phyloP scores from a whole-genome alignment of 2,797 vertebrate species.

The Cossypha dichroa region DNA sequence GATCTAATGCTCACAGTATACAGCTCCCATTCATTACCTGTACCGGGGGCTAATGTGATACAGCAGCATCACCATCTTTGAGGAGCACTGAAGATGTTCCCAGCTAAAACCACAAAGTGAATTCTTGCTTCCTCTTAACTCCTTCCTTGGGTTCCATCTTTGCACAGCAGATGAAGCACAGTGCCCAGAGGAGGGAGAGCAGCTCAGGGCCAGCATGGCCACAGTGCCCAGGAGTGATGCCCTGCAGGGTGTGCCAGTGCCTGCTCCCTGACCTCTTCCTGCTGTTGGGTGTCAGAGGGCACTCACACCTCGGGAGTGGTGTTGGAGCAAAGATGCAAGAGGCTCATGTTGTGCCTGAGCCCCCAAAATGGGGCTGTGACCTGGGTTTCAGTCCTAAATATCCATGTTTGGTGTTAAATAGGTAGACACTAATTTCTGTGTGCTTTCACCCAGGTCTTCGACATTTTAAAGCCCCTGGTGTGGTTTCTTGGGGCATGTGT shows the following conservation, averaged over 20 bases:
- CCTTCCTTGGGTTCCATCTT: not conserved
- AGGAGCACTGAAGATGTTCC: not conserved
- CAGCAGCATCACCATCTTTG: not conserved
- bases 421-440: not conserved
- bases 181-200: not conserved
- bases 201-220: not conserved
- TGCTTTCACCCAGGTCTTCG: not conserved
- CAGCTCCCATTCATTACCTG: not conserved
- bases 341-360: not conserved
- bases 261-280: not conserved
- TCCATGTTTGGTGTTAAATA: not conserved
- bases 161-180: not conserved
- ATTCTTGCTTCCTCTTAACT: not conserved
- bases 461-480: accelerated
- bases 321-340: not conserved
- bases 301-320: accelerated
- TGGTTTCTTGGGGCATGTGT: not conserved
- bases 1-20: not conserved
- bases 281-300: not conserved
- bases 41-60: not conserved
- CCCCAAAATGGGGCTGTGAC: not conserved
- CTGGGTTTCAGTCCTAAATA: not conserved
- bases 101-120: not conserved
- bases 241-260: accelerated
- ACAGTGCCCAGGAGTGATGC: not conserved